Evolutionary conservation across 2,888 invertebrate species (phyloP).

Genomic region (Latheticus oryzae): DNA sequence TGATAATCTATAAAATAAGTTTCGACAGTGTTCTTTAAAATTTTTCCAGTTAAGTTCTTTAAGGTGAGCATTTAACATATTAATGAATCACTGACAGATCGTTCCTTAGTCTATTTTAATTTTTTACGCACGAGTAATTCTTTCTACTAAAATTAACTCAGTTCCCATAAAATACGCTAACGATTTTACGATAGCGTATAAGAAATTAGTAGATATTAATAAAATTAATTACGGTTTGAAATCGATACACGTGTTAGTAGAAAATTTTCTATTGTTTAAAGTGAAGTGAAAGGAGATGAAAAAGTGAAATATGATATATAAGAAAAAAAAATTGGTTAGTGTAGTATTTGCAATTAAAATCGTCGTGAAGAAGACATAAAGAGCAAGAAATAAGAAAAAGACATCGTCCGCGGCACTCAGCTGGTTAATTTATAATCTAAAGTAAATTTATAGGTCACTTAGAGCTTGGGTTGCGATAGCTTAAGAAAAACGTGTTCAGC

Average conservation of each 20-base stretch:
- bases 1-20: too few relatives aligned
- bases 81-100: too few relatives aligned
- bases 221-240: conserved; percentile 27
- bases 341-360: conserved; percentile 27
- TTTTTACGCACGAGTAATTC: conserved; percentile 22
- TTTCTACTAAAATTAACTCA: conserved; percentile 7
- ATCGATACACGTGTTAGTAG: conserved; percentile 1
- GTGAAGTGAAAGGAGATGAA: conserved; percentile 16
- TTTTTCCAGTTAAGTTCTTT: too few relatives aligned
- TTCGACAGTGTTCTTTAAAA: too few relatives aligned
- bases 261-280: not conserved
- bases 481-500: conserved; percentile 58
- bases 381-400: conserved; percentile 43
- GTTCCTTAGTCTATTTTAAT: conserved; percentile 6
- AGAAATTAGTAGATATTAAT: conserved; percentile 16
- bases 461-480: conserved; percentile 55
- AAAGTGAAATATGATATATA: conserved; percentile 15
- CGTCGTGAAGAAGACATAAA: conserved; percentile 32
- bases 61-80: too few relatives aligned
- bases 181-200: not conserved
- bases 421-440: conserved; percentile 57
- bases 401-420: conserved; percentile 50
- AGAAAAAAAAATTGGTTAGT: too few relatives aligned
- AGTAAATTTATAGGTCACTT: conserved; percentile 60
- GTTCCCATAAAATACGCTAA: conserved; percentile 17